Evolutionary conservation across 2,888 invertebrate genomes (phyloP).

Genomic region (Conchocele bisecta): DNA sequence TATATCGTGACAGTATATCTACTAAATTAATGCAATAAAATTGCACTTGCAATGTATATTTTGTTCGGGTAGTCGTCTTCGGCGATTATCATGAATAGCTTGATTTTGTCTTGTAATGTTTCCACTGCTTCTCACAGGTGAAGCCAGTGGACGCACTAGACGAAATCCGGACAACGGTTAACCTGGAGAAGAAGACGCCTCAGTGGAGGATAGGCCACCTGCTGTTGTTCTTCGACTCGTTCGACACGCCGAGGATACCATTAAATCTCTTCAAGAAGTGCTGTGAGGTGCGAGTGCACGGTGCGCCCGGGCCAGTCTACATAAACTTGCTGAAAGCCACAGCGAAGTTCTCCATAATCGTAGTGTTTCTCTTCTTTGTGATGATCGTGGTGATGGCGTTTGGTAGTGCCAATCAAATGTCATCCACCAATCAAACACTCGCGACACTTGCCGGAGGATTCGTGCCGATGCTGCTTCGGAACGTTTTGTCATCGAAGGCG

Average conservation of each 20-base stretch:
- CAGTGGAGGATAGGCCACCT: slow-evolving; percentile 80
- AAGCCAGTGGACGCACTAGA: slow-evolving; percentile 73
- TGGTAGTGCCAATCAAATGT: slow-evolving; percentile 77
- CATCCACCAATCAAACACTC: slow-evolving; percentile 79
- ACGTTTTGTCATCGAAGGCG: slow-evolving; percentile 78
- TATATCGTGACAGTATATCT: too few relatives aligned
- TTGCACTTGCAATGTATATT: neutral
- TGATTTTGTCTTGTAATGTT: neutral
- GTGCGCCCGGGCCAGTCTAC: slow-evolving; percentile 80
- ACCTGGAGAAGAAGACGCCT: slow-evolving; percentile 69
- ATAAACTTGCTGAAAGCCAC: slow-evolving; percentile 77
- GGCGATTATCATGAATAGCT: neutral
- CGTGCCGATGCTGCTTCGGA: slow-evolving; percentile 79
- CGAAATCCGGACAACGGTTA: slow-evolving; percentile 67
- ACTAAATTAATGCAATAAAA: too few relatives aligned
- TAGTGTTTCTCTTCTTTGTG: slow-evolving; percentile 79
- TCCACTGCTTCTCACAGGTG: slow-evolving; percentile 35
- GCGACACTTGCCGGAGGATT: slow-evolving; percentile 79
- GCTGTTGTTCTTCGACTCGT: slow-evolving; percentile 78
- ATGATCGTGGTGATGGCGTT: slow-evolving; percentile 80
- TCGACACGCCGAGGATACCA: slow-evolving; percentile 79
- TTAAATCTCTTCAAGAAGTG: slow-evolving; percentile 76
- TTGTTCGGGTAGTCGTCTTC: neutral
- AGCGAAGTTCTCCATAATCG: slow-evolving; percentile 78
- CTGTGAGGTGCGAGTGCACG: slow-evolving; percentile 78